Conservation (phyloP, 2,113 vertebrate species). For the Panthera uncia region DNA sequence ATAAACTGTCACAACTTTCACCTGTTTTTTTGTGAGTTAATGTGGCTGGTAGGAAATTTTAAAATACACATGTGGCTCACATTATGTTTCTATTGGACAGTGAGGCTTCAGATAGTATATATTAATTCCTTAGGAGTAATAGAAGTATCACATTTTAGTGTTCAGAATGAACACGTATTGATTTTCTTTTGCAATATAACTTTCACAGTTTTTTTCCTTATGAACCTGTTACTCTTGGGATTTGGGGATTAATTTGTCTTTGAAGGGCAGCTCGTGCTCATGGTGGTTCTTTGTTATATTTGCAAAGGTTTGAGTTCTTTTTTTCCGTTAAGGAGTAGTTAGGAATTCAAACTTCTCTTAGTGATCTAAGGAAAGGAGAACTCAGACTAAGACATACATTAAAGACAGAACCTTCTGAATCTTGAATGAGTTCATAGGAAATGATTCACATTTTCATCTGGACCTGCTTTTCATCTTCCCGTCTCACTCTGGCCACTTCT, state of each 20-base stretch:
- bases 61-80: not conserved
- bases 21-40: conserved; percentile 44
- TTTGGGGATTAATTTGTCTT: conserved; percentile 7
- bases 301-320: conserved; percentile 27
- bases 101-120: conserved; percentile 15
- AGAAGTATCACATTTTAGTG: conserved; percentile 11
- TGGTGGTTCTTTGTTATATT: conserved; percentile 14
- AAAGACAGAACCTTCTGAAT: conserved; percentile 45
- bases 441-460: conserved; percentile 42
- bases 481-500: not conserved
- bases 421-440: conserved; percentile 45
- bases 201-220: not conserved
- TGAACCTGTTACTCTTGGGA: conserved; percentile 10
- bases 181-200: conserved; percentile 39
- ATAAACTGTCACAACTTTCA: conserved; percentile 14
- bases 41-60: not conserved
- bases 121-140: conserved; percentile 32
- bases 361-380: conserved; percentile 38
- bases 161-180: conserved; percentile 52
- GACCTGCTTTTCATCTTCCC: conserved; percentile 17
- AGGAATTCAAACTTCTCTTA: conserved; percentile 39
- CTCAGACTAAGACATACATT: conserved; percentile 23
- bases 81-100: conserved; percentile 39
- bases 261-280: conserved; percentile 12
- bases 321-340: not conserved